Percentiles rank a stretch among this genome's conserved stretches.
Conservation (phyloP, 2,888 invertebrate genomes). For the Cantharis lateralis region DNA sequence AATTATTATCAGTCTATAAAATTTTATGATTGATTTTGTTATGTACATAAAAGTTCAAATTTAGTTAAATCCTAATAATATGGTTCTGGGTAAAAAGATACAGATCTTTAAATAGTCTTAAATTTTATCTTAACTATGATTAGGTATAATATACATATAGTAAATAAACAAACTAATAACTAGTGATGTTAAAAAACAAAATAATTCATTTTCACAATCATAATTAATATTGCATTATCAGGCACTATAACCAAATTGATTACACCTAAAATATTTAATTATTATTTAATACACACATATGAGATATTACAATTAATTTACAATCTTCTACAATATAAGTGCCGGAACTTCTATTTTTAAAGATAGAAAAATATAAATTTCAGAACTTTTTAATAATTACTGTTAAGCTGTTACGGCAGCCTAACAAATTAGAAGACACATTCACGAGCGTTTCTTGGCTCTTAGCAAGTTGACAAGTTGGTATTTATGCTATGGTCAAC, state of each 20-base stretch:
- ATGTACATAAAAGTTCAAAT: neutral
- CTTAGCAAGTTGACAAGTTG: neutral
- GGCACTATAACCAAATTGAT: neutral
- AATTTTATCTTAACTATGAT: neutral
- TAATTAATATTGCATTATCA: neutral
- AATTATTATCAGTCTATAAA: conserved; percentile 2
- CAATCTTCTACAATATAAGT: neutral
- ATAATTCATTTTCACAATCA: neutral
- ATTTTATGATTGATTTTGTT: neutral
- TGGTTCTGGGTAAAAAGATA: neutral
- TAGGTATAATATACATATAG: neutral
- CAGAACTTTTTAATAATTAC: neutral
- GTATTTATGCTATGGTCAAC: neutral
- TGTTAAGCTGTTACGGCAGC: neutral
- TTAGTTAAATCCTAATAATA: neutral
- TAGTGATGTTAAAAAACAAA: neutral
- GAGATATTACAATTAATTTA: neutral
- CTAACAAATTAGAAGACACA: neutral
- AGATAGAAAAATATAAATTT: neutral
- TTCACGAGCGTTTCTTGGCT: neutral
- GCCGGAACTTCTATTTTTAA: neutral
- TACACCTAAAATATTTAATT: neutral
- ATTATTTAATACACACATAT: neutral
- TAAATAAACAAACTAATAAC: neutral
- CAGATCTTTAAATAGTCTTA: neutral